Evolutionary conservation across 2,113 vertebrate genomes (phyloP).

Genomic region (Sigmodon hispidus): DNA sequence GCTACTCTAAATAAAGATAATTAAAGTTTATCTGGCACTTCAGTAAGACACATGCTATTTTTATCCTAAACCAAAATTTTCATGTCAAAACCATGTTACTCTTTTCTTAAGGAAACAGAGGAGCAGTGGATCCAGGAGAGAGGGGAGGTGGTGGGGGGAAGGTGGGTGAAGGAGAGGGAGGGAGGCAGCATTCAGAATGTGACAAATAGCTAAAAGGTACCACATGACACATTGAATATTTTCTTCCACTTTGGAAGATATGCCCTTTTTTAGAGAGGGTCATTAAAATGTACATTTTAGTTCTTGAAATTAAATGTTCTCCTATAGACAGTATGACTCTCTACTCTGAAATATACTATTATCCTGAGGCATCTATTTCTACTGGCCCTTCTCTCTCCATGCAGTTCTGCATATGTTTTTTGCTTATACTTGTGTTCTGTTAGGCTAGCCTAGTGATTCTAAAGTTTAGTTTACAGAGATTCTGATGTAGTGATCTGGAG

Average conservation of each 20-base stretch:
- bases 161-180: no score
- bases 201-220: constrained; percentile 6
- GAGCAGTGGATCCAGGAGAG: background rate
- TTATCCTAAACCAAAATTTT: background rate
- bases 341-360: background rate
- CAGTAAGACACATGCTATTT: background rate
- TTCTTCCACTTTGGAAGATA: background rate
- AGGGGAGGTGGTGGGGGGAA: background rate
- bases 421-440: background rate
- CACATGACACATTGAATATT: background rate
- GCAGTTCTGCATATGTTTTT: no score
- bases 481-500: background rate
- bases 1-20: background rate
- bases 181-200: background rate
- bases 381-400: background rate
- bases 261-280: background rate
- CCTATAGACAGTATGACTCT: background rate
- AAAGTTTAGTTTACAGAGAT: background rate
- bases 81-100: background rate
- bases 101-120: background rate
- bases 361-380: background rate
- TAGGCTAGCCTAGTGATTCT: background rate
- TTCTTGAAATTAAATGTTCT: background rate
- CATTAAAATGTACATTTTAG: constrained; percentile 8
- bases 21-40: constrained; percentile 14